Evolutionary conservation across 2,113 vertebrate species (phyloP).

Genomic region (Chaetops frenatus): DNA sequence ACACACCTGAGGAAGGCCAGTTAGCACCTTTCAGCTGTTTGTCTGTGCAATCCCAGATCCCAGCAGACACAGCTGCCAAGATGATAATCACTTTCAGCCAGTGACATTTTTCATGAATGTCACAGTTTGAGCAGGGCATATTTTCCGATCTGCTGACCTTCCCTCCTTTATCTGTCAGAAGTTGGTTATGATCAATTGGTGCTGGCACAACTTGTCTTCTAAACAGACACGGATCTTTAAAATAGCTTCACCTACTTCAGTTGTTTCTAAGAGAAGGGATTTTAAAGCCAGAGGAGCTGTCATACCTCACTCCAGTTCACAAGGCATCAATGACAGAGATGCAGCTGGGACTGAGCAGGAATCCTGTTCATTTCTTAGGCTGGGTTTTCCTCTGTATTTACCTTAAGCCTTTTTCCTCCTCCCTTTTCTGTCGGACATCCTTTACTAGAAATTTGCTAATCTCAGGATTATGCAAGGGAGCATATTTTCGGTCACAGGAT

Average conservation of each 20-base stretch:
- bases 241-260: background rate
- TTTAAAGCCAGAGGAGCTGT: background rate
- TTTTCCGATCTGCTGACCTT: background rate
- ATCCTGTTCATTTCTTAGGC: background rate
- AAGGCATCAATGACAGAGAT: background rate
- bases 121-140: background rate
- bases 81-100: background rate
- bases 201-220: background rate
- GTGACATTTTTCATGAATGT: background rate
- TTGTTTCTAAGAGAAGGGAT: background rate
- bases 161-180: background rate
- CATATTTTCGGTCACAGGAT: slow-evolving; percentile 59
- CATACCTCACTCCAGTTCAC: background rate
- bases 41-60: background rate
- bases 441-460: slow-evolving; percentile 24
- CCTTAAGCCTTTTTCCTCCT: background rate
- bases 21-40: background rate
- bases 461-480: slow-evolving; percentile 45
- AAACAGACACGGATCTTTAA: slow-evolving; percentile 7
- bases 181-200: background rate
- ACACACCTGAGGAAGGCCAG: background rate
- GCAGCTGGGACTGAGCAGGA: background rate
- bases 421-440: slow-evolving; percentile 15
- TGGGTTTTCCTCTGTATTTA: background rate
- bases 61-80: background rate